phyloP scores from a whole-genome alignment of 1,140 invertebrate genomes.

The Zelostemma sp. region DNA sequence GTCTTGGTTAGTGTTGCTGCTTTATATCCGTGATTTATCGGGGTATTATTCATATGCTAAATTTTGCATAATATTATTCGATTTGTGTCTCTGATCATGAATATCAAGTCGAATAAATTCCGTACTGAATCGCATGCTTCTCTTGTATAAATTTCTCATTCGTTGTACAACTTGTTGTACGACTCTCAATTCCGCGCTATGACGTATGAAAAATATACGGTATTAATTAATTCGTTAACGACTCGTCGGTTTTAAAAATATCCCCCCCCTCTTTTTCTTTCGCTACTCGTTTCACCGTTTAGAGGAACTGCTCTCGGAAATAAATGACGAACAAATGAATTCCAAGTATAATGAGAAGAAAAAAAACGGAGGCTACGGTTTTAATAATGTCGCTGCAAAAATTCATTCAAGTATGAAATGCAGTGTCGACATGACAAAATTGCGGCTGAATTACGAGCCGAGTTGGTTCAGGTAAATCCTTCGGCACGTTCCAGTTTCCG shows the following conservation, averaged over 20 bases:
- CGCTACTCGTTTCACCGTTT: no score
- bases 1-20: neutral
- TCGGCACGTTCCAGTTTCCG: constrained; percentile 5
- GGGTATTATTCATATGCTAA: constrained; percentile 1
- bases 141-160: constrained; percentile 3
- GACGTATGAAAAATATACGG: constrained; percentile 1
- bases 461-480: constrained; percentile 43
- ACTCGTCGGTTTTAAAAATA: no score
- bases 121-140: constrained; percentile 8
- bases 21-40: constrained; percentile 1
- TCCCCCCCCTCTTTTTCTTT: no score
- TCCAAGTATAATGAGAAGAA: no score
- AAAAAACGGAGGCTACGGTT: neutral
- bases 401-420: constrained; percentile 33
- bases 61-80: neutral
- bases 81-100: constrained; percentile 9
- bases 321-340: no score
- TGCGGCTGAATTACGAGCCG: constrained; percentile 17
- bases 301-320: neutral
- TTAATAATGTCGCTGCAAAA: neutral
- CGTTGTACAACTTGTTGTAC: neutral
- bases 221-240: neutral
- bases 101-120: constrained; percentile 10
- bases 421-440: constrained; percentile 34
- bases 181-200: neutral